These are phyloP conservation scores for Limanda limanda DNA, from an alignment of 2,113 vertebrate species.

Conservation along the genomic window DNA sequence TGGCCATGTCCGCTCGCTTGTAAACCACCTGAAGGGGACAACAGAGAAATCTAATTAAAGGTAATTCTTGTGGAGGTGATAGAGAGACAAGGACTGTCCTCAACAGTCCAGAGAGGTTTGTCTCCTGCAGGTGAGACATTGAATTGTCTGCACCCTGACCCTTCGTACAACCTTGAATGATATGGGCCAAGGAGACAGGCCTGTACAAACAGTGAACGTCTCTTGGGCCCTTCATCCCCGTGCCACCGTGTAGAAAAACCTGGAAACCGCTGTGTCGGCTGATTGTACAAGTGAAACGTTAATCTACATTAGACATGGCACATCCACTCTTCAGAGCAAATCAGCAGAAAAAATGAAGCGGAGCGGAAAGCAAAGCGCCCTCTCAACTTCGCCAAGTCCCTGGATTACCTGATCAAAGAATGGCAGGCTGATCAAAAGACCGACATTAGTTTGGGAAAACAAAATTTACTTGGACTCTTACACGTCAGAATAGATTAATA, in stretches of 20 bases:
- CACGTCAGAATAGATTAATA: slow-evolving; percentile 60
- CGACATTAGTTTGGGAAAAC: slow-evolving; percentile 70
- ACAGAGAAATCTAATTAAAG: slow-evolving; percentile 33
- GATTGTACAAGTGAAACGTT: slow-evolving; percentile 77
- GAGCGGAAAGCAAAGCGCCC: slow-evolving; percentile 57
- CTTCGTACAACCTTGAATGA: slow-evolving; percentile 17
- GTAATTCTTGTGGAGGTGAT: slow-evolving; percentile 1
- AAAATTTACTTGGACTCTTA: slow-evolving; percentile 62
- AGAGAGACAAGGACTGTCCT: slow-evolving; percentile 25
- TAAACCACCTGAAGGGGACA: slow-evolving; percentile 85
- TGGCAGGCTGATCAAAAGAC: slow-evolving; percentile 71
- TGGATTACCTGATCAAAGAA: slow-evolving; percentile 81
- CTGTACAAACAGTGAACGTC: slow-evolving; percentile 55
- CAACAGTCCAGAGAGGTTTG: slow-evolving; percentile 17
- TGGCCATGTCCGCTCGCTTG: slow-evolving; percentile 92
- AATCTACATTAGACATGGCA: slow-evolving; percentile 80
- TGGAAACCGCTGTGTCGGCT: slow-evolving; percentile 71
- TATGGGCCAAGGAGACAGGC: slow-evolving; percentile 23
- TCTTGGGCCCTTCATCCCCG: slow-evolving; percentile 16
- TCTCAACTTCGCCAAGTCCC: slow-evolving; percentile 64
- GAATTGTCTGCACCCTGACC: slow-evolving; percentile 44
- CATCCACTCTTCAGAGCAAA: slow-evolving; percentile 71
- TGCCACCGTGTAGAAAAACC: slow-evolving; percentile 34
- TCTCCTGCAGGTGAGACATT: slow-evolving; percentile 34
- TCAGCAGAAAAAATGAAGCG: slow-evolving; percentile 76